Percentiles rank a stretch among this genome's conserved stretches.
Conservation (phyloP, 2,113 vertebrate genomes). For the Uria lomvia region DNA sequence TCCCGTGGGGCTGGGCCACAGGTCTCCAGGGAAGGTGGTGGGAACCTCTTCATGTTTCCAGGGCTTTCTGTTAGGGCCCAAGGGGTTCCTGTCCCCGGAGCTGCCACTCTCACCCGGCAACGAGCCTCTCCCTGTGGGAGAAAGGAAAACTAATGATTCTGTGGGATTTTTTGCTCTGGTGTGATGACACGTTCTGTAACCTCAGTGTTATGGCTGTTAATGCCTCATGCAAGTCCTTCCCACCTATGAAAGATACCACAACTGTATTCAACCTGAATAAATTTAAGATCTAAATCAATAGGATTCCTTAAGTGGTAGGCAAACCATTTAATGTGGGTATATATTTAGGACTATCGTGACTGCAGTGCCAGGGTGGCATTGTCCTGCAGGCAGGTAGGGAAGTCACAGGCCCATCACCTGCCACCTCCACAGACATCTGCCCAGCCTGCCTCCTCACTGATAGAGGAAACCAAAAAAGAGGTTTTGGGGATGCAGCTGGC, state of each 20-base stretch:
- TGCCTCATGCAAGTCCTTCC: background rate
- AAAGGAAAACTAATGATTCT: background rate
- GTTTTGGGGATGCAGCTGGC: background rate
- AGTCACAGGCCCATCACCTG: background rate
- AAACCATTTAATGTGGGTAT: background rate
- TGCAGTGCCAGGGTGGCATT: background rate
- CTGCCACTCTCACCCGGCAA: background rate
- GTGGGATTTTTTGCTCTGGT: background rate
- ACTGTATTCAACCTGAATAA: background rate
- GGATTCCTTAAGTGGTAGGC: background rate
- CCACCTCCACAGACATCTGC: background rate
- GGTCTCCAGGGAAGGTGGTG: background rate
- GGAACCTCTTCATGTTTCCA: background rate
- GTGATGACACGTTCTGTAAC: background rate
- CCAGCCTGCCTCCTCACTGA: background rate
- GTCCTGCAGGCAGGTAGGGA: background rate
- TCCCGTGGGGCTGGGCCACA: accelerated
- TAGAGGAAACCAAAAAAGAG: background rate
- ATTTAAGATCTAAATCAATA: background rate
- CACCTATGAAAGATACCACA: background rate
- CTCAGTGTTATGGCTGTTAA: background rate
- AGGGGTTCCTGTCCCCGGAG: background rate
- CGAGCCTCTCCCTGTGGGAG: background rate
- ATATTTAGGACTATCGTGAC: background rate
- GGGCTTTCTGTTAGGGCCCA: background rate